These are phyloP conservation scores for Cottus gobio DNA, from an alignment of 2,113 vertebrate species.

Conservation along the genomic window DNA sequence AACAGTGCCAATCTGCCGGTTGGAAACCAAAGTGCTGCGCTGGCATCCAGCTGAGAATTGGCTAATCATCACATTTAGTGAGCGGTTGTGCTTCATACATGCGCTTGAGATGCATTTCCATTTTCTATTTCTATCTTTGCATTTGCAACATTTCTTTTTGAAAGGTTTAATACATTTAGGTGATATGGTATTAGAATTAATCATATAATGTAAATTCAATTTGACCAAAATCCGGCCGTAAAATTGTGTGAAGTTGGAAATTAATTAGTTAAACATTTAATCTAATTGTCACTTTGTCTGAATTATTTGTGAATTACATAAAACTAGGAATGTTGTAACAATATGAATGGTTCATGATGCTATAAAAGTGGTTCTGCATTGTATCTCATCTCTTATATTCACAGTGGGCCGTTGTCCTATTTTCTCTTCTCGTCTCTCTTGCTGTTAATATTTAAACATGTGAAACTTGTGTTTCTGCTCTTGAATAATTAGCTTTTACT, in stretches of 20 bases:
- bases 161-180: neutral
- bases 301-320: neutral
- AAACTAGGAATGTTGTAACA: neutral
- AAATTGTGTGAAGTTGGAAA: neutral
- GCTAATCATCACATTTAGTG: neutral
- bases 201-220: neutral
- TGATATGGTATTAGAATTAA: neutral
- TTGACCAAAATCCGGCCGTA: neutral
- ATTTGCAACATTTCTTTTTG: neutral
- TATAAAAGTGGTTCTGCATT: neutral
- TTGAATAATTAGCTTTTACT: neutral
- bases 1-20: constrained; percentile 28
- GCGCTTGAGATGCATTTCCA: neutral
- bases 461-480: neutral
- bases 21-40: constrained; percentile 19
- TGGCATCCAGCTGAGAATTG: neutral
- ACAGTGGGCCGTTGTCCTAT: constrained; percentile 10
- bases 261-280: neutral
- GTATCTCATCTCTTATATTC: neutral
- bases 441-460: constrained; percentile 30
- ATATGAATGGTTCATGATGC: neutral
- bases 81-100: neutral
- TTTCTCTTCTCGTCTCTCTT: constrained; percentile 6
- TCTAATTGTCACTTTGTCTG: neutral
- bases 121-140: neutral